Evolutionary conservation across 2,888 invertebrate species (phyloP).

Genomic region (Stramonita haemastoma): DNA sequence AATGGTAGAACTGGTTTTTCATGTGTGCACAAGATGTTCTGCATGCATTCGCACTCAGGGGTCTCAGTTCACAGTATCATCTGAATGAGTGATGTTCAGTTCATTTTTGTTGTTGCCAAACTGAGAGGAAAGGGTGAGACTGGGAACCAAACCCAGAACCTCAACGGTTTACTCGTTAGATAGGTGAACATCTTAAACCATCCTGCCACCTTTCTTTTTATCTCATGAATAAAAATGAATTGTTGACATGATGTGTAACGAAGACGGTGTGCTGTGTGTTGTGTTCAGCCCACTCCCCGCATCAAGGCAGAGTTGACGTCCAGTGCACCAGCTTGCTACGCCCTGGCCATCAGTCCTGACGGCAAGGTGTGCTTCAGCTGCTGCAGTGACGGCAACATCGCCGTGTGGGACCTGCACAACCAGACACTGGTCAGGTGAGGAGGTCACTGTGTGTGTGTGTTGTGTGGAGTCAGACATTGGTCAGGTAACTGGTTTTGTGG

Average conservation of each 20-base stretch:
- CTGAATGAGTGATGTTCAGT: too few relatives aligned
- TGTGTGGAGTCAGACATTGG: too few relatives aligned
- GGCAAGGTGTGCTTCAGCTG: conserved; percentile 98
- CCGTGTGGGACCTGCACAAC: conserved; percentile 97
- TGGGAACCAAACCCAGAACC: too few relatives aligned
- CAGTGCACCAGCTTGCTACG: conserved; percentile 96
- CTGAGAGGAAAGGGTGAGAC: too few relatives aligned
- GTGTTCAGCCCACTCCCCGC: conserved; percentile 86
- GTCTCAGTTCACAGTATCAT: too few relatives aligned
- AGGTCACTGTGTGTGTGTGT: background rate
- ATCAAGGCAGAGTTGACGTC: conserved; percentile 96
- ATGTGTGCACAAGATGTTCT: too few relatives aligned
- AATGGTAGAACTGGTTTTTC: too few relatives aligned
- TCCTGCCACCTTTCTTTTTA: too few relatives aligned
- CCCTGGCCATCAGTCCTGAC: conserved; percentile 96
- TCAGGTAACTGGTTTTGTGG: background rate
- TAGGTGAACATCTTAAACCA: too few relatives aligned
- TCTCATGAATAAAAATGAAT: background rate
- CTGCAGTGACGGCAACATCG: conserved; percentile 97
- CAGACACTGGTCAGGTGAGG: conserved; percentile 87
- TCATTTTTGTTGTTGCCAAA: too few relatives aligned
- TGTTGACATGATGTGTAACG: background rate
- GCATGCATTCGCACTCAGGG: too few relatives aligned
- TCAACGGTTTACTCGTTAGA: too few relatives aligned
- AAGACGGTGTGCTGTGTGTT: background rate